Evolutionary conservation across 2,113 vertebrate species (phyloP).

Genomic region (Desmodus rotundus): DNA sequence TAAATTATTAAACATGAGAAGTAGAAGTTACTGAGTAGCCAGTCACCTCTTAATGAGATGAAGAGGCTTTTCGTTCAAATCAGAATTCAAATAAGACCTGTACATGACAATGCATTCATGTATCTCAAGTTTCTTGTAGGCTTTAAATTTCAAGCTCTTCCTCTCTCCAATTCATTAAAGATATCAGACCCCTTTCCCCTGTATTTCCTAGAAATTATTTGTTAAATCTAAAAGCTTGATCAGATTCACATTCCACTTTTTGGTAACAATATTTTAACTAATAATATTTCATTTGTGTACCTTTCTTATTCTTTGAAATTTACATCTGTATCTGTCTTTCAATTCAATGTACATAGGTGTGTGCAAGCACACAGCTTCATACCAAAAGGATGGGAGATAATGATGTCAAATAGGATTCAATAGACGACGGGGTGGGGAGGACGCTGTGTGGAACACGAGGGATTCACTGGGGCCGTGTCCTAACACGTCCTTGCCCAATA

Average conservation of each 20-base stretch:
- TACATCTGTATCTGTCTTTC: background rate
- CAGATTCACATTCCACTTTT: background rate
- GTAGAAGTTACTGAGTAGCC: background rate
- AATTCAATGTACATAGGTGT: background rate
- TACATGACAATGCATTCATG: background rate
- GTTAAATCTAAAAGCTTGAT: background rate
- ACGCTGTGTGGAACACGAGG: background rate
- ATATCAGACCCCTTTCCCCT: background rate
- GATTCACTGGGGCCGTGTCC: background rate
- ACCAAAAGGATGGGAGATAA: background rate
- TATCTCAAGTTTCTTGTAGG: background rate
- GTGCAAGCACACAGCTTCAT: background rate
- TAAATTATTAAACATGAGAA: background rate
- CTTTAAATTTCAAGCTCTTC: background rate
- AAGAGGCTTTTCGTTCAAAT: conserved; percentile 2
- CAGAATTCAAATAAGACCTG: background rate
- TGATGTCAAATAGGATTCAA: background rate
- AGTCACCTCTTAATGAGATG: background rate
- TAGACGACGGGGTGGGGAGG: background rate
- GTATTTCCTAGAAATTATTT: background rate
- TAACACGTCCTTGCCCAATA: background rate
- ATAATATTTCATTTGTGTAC: background rate
- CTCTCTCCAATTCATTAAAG: background rate
- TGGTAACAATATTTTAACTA: background rate
- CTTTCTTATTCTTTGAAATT: background rate